Conservation (phyloP, 2,888 invertebrate genomes). For the Rhodophaea formosa region DNA sequence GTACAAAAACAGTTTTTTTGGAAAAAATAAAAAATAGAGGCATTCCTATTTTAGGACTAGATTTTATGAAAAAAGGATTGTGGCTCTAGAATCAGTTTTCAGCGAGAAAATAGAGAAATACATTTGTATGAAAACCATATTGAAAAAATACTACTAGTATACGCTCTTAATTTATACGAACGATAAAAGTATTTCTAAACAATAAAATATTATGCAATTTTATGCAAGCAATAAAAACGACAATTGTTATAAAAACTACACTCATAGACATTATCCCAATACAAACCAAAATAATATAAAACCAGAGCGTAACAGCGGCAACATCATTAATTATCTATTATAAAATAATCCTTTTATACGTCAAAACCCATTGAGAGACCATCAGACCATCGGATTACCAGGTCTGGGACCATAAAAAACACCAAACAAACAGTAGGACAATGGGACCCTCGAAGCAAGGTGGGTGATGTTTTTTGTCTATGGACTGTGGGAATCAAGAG, state of each 20-base stretch:
- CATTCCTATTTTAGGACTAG: no score
- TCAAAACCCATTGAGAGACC: constrained; percentile 69
- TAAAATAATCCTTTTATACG: constrained; percentile 76
- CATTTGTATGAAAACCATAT: no score
- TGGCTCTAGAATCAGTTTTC: no score
- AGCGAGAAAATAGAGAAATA: no score
- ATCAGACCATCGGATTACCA: constrained; percentile 71
- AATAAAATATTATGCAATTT: background rate
- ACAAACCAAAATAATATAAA: constrained; percentile 32
- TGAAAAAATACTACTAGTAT: no score
- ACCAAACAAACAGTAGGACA: constrained; percentile 63
- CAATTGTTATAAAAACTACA: background rate
- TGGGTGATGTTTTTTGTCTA: constrained; percentile 48
- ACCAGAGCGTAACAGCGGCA: constrained; percentile 45
- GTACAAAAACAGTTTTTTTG: no score
- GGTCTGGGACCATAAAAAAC: constrained; percentile 62
- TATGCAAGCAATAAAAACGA: background rate
- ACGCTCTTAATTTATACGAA: no score
- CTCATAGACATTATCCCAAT: constrained; percentile 1
- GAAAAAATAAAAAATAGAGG: no score
- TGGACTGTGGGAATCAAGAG: constrained; percentile 28
- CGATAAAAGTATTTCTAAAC: no score
- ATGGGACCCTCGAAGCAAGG: constrained; percentile 57
- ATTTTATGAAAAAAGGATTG: no score
- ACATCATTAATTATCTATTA: constrained; percentile 79